Base-by-base conservation (phyloP, 2,888 invertebrate species). In the Celastrina argiolus region DNA sequence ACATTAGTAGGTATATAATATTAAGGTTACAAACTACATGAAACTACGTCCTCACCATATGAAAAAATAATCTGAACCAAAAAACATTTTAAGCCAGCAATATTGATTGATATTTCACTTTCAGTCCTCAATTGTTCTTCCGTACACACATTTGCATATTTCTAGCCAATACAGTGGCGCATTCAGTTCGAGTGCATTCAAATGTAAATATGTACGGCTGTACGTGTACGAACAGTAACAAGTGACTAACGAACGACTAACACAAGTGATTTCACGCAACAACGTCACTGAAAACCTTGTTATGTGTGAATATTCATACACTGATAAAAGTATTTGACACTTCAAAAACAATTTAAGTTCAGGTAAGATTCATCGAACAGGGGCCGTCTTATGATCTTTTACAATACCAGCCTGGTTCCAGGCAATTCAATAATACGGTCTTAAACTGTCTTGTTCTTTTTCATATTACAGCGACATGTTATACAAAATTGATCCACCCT, bases 181-280 rank as follows among this genome's bases (percentile, higher is more conserved):
- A 74, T 70, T 71, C 70, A 68, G 68, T 72, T 68, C 72, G 74
- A 76, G 59, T 76, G 75, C 78, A 78, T 79, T 81, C 82, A 82
- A 83, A 84, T 81, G 82, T 83, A 83, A 86, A 84, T 83, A 84
- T 77, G 78, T 75, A 77, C 77, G 77, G 82, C 83, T 77, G 78
- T 75, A 77, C 77, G 77, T 79, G 76, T 76, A 72, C 75, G 79
- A 77, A 73, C 76, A 76, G 80, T 81, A 82, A 86, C 85, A 85
- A 84, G 81, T 82, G 84, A 78, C 85, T 88, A 87, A 88, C 88
- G 87, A 88, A 87, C 82, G 78, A 75, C 78, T 76, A 76, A 78
- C 78, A 79, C 78, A 78, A 79, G 80, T 81, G 81, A 85, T 83
- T 84, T 83, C 77, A 74, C 26, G 69, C 75, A 67, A 70, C 69